Conservation (phyloP, 2,113 vertebrate genomes). For the Nesoenas mayeri region DNA sequence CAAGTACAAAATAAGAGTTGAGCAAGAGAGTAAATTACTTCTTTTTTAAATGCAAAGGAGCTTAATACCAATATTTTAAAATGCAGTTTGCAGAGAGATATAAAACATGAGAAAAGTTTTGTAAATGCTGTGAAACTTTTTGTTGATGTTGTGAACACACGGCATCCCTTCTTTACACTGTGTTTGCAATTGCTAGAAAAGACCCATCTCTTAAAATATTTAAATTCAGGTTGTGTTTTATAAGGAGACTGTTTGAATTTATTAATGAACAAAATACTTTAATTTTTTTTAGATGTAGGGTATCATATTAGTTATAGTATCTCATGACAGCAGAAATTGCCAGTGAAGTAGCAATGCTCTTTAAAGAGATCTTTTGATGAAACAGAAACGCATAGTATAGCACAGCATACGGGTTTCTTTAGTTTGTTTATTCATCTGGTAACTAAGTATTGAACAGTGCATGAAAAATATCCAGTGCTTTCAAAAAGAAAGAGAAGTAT, state of each 20-base stretch:
- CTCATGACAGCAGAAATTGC: not conserved
- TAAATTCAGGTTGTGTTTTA: not conserved
- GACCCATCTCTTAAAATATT: not conserved
- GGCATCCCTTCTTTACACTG: not conserved
- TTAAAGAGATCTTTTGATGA: not conserved
- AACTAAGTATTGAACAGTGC: not conserved
- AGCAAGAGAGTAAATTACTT: not conserved
- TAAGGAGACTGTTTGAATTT: not conserved
- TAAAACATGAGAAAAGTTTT: not conserved
- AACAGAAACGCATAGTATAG: not conserved
- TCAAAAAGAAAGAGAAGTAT: not conserved
- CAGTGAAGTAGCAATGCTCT: not conserved
- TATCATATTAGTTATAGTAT: not conserved
- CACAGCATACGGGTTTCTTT: not conserved
- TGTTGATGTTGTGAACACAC: not conserved
- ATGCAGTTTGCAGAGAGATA: not conserved
- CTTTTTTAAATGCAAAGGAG: not conserved
- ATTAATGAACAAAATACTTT: not conserved
- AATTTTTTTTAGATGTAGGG: not conserved
- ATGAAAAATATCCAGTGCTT: not conserved
- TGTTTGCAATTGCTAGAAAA: not conserved
- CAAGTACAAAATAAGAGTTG: not conserved
- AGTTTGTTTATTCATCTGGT: not conserved
- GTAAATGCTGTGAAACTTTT: not conserved
- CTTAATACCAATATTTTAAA: not conserved